Base-by-base conservation (phyloP, 1,140 invertebrate genomes). In the Tenebrio molitor region DNA sequence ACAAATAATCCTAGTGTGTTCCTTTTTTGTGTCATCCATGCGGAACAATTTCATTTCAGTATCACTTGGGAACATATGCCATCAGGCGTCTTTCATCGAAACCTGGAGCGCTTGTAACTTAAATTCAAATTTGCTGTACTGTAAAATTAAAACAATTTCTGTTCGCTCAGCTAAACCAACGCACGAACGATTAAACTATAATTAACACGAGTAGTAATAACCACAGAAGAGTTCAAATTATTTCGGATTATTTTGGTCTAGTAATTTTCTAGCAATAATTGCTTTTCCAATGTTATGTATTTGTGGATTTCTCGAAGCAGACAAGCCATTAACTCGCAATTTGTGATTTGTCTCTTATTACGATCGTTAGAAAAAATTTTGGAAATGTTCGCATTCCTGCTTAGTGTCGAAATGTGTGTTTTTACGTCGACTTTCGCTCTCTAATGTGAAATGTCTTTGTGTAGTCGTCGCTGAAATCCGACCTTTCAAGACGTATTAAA, bases 91-190 rank as follows among this genome's bases (percentile, higher is more conserved):
- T 50, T 50, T 50, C 44, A 50, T 50, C 19, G 19, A 50, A 50
- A 50, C 44, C 19, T 21, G 15, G 17, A 17, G 17, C n/a, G n/a
- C n/a, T 19, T 50, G 19, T 19, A 50, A 21, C 19, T 50, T 50
- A 50, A 50, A 50, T 50, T 50, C 44, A 50, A 50, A 50, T 50
- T 21, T 50, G 19, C 44, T 50, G 44, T 50, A 50, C 44, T 50
- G 44, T 50, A 50, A 50, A 50, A 50, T 50, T 17, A 17, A 50
- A 50, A 50, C 23, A 50, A 50, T 50, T 50, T 50, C 19, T 21
- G n/a, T 17, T 50, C 15, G 44, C 19, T 50, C 19, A 21, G 19
- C 44, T 5, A 33, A 33, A 33, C 29, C 44, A 19, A 50, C 44
- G 44, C 44, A 50, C 1, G 23, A 50, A 50, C 44, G 44, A 50